Evolutionary conservation across 2,888 invertebrate species (phyloP), one percentile per base, ranked within the genome.

Genomic region (Beris morrisii): DNA sequence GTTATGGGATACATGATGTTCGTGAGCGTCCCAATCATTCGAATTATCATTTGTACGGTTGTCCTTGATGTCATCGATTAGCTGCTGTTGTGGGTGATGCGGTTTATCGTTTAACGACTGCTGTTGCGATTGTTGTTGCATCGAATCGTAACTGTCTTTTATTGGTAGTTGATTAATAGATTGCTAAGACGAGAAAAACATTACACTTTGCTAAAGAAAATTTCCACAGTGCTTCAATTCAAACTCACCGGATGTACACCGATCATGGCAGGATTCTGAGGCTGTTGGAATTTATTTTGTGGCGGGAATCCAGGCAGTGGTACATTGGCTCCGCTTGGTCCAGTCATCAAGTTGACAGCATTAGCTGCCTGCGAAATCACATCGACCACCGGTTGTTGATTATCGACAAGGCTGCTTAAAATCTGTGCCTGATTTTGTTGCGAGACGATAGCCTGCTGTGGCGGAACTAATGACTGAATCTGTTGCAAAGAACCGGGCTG

Each of bases 1-100:
- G 31, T 61, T 58, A 46, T 50, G 38, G 15, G 50, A 30, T 9
- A 46, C 31, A 30, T 59, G 58, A 11, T 46, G 58, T 22, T 69
- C 69, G 31, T 69, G 64, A 7, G 65, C 54, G 15, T 69, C 65
- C 69, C 69, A 69, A 12, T 69, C 69, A 53, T 54, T 63, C 28
- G 59, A 45, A 13, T 38, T 31, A n/a, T 67, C 67, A 45, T 38
- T 32, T 48, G 55, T 55, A 31, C 57, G 64, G 28, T 50, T 61
- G 11, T 67, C 67, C 28, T 67, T 67, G 13, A 67, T 31, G 12
- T 66, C 66, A 30, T 64, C 68, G 5, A 63, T 30, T 44, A 50
- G 32, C 44, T 65, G 56, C n/a, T 50, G 43, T 5, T n/a, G 43
- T 12, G 11, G 38, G 50, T 50, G 48, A 6, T 48, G 48, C 32